These are phyloP conservation scores for Brachylomia viminalis DNA, from an alignment of 2,888 invertebrate genomes.

Conservation along the genomic window DNA sequence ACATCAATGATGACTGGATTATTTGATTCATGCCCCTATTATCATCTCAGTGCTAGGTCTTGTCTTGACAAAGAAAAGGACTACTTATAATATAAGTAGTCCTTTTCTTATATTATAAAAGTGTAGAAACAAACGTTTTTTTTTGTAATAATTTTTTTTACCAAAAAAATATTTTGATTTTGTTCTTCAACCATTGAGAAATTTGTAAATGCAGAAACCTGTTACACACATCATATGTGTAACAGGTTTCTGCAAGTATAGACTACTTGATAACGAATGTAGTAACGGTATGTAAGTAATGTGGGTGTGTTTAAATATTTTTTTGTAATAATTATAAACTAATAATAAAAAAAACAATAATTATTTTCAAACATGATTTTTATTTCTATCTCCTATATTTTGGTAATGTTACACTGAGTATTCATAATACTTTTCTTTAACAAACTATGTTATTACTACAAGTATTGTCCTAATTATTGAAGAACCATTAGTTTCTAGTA, in stretches of 20 bases:
- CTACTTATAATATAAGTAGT: no score
- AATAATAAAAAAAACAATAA: conserved; percentile 30
- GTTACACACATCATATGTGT: no score
- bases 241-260: conserved; percentile 23
- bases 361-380: conserved; percentile 45
- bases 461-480: conserved; percentile 1
- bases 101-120: no score
- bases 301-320: conserved; percentile 23
- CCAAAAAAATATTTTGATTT: no score
- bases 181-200: not conserved
- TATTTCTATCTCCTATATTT: conserved; percentile 28
- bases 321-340: conserved; percentile 39
- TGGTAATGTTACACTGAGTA: conserved; percentile 34
- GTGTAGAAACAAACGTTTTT: no score
- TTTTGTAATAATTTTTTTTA: no score
- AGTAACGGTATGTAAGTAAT: conserved; percentile 24
- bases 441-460: not conserved
- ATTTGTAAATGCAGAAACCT: no score
- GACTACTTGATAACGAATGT: conserved; percentile 28
- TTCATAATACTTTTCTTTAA: conserved; percentile 33
- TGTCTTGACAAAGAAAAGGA: no score
- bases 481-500: not conserved
- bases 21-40: not conserved
- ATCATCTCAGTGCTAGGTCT: not conserved
- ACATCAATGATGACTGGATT: not conserved